Evolutionary conservation across 2,888 invertebrate genomes (phyloP).

Genomic region (Netelia inedita): DNA sequence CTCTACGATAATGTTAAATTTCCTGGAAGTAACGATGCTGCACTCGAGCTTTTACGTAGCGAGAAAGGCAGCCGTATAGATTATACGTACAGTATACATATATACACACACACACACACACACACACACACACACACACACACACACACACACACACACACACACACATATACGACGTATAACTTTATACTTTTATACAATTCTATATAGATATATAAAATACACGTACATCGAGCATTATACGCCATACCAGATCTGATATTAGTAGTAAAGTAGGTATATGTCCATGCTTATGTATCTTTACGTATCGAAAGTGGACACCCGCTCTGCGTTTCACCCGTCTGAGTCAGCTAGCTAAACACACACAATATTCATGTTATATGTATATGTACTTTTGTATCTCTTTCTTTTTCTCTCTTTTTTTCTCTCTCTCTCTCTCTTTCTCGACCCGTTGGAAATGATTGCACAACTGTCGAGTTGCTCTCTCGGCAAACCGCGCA

Average conservation of each 20-base stretch:
- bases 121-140: no score
- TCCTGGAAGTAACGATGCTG: constrained; percentile 45
- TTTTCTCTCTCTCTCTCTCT: constrained; percentile 7
- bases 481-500: constrained; percentile 58
- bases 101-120: not conserved
- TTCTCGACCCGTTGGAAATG: constrained; percentile 56
- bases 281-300: constrained; percentile 33
- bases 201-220: not conserved
- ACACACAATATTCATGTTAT: constrained; percentile 6
- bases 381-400: not conserved
- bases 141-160: no score
- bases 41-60: constrained; percentile 47
- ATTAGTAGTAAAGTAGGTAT: constrained; percentile 48
- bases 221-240: not conserved
- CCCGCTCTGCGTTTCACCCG: constrained; percentile 78
- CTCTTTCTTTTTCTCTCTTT: not conserved
- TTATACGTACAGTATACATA: not conserved
- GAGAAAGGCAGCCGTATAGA: constrained; percentile 19
- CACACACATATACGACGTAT: no score
- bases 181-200: no score
- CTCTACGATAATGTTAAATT: constrained; percentile 48
- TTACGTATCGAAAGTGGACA: constrained; percentile 71
- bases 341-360: constrained; percentile 74
- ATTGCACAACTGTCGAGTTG: constrained; percentile 68
- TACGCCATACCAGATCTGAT: constrained; percentile 13